Conservation (phyloP, 1,140 invertebrate genomes). For the Caenorhabditis latens region DNA sequence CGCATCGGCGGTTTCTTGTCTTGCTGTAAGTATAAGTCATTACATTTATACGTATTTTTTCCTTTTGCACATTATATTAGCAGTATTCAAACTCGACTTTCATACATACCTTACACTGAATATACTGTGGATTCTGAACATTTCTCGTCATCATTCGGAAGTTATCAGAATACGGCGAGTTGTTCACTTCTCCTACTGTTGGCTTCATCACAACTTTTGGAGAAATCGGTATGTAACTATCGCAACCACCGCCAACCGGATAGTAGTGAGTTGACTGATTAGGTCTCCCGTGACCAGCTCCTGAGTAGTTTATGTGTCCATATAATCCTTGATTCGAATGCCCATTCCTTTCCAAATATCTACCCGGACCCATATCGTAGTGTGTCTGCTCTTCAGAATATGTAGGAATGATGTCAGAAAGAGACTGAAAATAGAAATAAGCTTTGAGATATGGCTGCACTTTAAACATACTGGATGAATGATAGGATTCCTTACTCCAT, state of each 20-base stretch:
- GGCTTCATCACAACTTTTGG: background rate
- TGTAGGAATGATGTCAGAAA: background rate
- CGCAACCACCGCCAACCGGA: slow-evolving; percentile 24
- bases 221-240: slow-evolving; percentile 1
- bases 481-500: background rate
- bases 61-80: too few species aligned
- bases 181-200: slow-evolving; percentile 9
- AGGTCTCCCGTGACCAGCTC: background rate
- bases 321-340: background rate
- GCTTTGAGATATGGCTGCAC: background rate
- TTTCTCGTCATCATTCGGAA: background rate
- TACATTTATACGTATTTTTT: too few species aligned
- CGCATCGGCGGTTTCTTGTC: background rate
- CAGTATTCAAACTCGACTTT: too few species aligned
- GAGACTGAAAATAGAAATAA: background rate
- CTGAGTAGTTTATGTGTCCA: background rate
- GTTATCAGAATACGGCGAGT: slow-evolving; percentile 16
- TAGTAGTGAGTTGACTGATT: slow-evolving; percentile 5
- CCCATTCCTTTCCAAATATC: background rate
- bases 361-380: slow-evolving; percentile 18
- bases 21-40: background rate
- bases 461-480: slow-evolving; percentile 1
- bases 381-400: slow-evolving; percentile 9
- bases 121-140: slow-evolving; percentile 46
- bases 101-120: slow-evolving; percentile 23